Percentiles rank a stretch among this genome's conserved stretches.
These are phyloP conservation scores for Leptobrachium leishanense DNA, from an alignment of 2,113 vertebrate genomes.

Conservation along the genomic window DNA sequence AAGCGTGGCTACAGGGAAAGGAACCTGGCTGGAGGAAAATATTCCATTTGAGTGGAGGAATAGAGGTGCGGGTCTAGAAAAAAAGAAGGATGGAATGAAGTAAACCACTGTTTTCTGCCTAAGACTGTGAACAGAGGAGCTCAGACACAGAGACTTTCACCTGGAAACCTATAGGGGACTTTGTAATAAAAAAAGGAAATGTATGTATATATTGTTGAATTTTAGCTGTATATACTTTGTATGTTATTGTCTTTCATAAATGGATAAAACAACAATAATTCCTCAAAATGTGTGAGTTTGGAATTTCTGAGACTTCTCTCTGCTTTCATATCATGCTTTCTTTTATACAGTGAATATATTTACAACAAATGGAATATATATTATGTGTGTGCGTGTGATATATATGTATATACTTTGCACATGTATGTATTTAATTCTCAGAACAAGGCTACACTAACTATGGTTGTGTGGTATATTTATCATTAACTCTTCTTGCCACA, in stretches of 20 bases:
- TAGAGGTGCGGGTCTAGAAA: conserved; percentile 65
- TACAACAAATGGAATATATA: background rate
- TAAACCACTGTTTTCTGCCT: conserved; percentile 51
- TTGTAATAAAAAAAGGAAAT: conserved; percentile 72
- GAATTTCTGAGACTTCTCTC: too few species aligned
- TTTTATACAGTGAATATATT: background rate
- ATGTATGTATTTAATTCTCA: background rate
- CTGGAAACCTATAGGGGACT: conserved; percentile 64
- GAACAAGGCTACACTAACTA: too few species aligned
- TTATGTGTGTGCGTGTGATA: background rate
- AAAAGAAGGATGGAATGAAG: conserved; percentile 57
- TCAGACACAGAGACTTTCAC: conserved; percentile 42
- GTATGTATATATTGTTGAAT: conserved; percentile 98
- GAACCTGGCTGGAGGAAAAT: conserved; percentile 37
- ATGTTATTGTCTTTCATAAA: conserved; percentile 98
- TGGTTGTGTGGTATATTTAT: too few species aligned
- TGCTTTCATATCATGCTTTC: too few species aligned
- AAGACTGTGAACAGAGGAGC: conserved; percentile 54
- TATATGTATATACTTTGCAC: background rate
- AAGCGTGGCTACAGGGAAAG: background rate
- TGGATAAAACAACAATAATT: conserved; percentile 83
- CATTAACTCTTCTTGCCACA: too few species aligned
- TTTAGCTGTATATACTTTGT: conserved; percentile 99
- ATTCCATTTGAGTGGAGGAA: conserved; percentile 46
- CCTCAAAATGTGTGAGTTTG: conserved; percentile 4